These are phyloP conservation scores for Astreopora myriophthalma DNA, from an alignment of 64 coral and sea anemone species.

Conservation along the genomic window DNA sequence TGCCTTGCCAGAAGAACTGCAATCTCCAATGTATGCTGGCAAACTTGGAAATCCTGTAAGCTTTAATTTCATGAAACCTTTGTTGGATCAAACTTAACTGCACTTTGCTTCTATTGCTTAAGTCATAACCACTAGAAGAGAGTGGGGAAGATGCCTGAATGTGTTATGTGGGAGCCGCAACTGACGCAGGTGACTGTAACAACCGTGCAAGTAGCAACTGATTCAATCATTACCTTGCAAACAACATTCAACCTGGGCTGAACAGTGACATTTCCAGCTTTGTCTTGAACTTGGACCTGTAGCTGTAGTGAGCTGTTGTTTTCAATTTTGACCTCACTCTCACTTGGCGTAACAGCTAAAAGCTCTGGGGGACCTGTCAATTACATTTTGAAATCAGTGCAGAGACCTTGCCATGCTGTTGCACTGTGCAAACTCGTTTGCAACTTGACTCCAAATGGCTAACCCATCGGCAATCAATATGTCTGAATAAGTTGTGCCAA, in stretches of 20 bases:
- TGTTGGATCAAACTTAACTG: too few relatives aligned
- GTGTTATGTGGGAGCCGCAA: too few relatives aligned
- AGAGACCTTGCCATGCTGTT: too few relatives aligned
- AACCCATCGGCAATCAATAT: too few relatives aligned
- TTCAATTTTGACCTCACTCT: conserved; percentile 68
- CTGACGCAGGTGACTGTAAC: too few relatives aligned
- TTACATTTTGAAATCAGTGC: background rate
- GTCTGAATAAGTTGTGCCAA: too few relatives aligned
- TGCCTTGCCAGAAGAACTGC: conserved; percentile 90
- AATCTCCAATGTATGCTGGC: conserved; percentile 88
- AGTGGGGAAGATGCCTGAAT: too few relatives aligned
- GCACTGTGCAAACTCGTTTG: too few relatives aligned
- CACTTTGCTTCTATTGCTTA: too few relatives aligned
- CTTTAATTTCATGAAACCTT: too few relatives aligned
- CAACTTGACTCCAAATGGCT: too few relatives aligned
- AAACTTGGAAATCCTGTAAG: conserved; percentile 75
- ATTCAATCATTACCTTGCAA: conserved; percentile 80
- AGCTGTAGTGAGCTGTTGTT: conserved; percentile 72
- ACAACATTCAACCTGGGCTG: conserved; percentile 93
- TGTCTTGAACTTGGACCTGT: conserved; percentile 89
- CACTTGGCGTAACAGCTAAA: conserved; percentile 60
- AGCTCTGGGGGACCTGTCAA: conserved; percentile 79
- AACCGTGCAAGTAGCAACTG: background rate
- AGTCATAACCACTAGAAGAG: too few relatives aligned
- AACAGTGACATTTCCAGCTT: conserved; percentile 89